Percentiles rank a stretch among this genome's conserved stretches.
Evolutionary conservation across 2,797 vertebrate species (phyloP).

Genomic region (Cirrhinus mrigala): DNA sequence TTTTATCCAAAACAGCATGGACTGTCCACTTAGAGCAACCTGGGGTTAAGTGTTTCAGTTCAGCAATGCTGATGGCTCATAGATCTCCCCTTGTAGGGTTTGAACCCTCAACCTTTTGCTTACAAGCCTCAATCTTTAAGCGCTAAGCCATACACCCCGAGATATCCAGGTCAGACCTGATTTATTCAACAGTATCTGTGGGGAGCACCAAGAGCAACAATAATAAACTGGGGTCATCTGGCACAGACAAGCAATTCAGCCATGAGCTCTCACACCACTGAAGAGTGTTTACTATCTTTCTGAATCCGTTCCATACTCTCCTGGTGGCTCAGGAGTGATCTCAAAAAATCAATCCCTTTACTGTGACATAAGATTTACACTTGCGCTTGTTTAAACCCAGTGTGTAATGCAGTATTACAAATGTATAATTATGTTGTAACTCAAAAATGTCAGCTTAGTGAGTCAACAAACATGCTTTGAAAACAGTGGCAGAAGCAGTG

Average conservation of each 20-base stretch:
- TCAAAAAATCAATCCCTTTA: not conserved
- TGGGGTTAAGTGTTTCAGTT: not conserved
- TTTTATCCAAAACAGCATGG: not conserved
- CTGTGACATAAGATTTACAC: not conserved
- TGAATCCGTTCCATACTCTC: not conserved
- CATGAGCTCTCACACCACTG: not conserved
- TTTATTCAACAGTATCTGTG: constrained; percentile 31
- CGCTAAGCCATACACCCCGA: not conserved
- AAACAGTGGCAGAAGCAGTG: constrained; percentile 1
- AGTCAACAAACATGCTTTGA: constrained; percentile 18
- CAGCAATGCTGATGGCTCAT: not conserved
- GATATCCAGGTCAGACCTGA: constrained; percentile 19
- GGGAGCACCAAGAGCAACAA: constrained; percentile 7
- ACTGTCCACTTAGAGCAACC: not conserved
- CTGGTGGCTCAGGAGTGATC: not conserved
- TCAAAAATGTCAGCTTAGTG: constrained; percentile 32
- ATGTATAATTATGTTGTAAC: constrained; percentile 20
- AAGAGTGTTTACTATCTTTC: not conserved
- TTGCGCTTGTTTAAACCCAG: not conserved
- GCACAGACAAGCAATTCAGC: constrained; percentile 13
- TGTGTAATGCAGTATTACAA: not conserved
- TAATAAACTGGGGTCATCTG: constrained; percentile 31
- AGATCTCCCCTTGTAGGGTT: constrained; percentile 1
- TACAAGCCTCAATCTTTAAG: not conserved
- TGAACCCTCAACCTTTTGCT: constrained; percentile 18